Percentiles rank a stretch among this genome's conserved stretches.
These are phyloP conservation scores for Meganola albula DNA, from an alignment of 2,888 invertebrate genomes.

Conservation along the genomic window DNA sequence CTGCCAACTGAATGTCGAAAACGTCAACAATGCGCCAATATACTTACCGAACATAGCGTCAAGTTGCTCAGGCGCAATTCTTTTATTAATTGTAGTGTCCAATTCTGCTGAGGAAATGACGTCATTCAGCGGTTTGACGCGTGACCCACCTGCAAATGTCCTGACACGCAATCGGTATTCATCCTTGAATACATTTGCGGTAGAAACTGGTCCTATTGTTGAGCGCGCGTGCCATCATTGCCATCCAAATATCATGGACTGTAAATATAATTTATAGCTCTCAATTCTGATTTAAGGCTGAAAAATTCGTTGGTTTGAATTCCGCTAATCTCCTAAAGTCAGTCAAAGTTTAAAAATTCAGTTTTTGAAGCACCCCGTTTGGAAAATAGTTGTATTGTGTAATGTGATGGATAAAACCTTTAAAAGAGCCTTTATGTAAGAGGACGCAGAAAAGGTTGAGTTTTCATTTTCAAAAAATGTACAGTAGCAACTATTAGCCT, in stretches of 20 bases:
- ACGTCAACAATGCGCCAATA: constrained; percentile 56
- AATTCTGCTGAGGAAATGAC: constrained; percentile 74
- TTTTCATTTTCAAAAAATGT: too few relatives aligned
- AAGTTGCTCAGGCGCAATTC: constrained; percentile 60
- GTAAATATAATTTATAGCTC: constrained; percentile 6
- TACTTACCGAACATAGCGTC: constrained; percentile 63
- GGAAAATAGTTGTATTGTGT: too few relatives aligned
- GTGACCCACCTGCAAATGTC: constrained; percentile 69
- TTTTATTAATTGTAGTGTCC: constrained; percentile 73
- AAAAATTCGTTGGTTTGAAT: too few relatives aligned
- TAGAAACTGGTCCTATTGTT: constrained; percentile 42
- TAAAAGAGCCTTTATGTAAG: too few relatives aligned
- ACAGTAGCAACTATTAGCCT: too few relatives aligned
- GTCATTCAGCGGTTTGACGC: constrained; percentile 61
- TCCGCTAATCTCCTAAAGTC: too few relatives aligned
- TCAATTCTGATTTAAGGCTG: too few relatives aligned
- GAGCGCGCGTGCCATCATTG: constrained; percentile 42
- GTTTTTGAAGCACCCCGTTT: too few relatives aligned
- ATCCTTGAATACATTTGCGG: constrained; percentile 60
- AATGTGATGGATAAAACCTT: too few relatives aligned
- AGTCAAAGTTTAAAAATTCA: too few relatives aligned
- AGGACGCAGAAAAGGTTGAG: too few relatives aligned
- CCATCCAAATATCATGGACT: constrained; percentile 35
- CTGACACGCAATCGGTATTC: constrained; percentile 56
- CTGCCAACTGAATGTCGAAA: constrained; percentile 21